Base-by-base conservation (phyloP, 2,797 vertebrate species). In the Argentina silus region DNA sequence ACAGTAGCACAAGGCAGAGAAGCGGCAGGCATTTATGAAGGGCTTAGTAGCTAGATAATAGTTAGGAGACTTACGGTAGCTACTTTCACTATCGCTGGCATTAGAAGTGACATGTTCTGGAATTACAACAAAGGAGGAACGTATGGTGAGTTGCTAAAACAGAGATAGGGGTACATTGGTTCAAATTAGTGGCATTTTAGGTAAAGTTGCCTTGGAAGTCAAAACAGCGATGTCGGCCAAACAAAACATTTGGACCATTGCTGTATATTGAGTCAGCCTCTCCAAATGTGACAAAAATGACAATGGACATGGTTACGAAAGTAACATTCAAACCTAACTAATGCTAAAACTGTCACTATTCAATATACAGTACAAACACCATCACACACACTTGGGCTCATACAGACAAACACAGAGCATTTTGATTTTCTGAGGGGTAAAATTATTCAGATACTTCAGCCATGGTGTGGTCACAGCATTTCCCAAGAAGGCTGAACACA, bases 61-160 rank as follows among this genome's bases (percentile, higher is more conserved):
- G 72, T n/a, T 43, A 56, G 61, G 62, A 88, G 79, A 98, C 97
- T 98, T 96, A 98, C 97, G 97, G 96, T 96, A 97, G 93, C 97
- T 98, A 93, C 97, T 98, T 90, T 98, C 97, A 85, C 97, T 98
- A 93, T 98, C 97, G 88, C 97, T 98, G 96, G 97, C 97, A 82
- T 98, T 98, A 87, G 97, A 98, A 69, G 98, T 99, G 91, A 98
- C 94, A 73, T 99, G 97, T 92, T 98, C 98, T 99, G 96, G 90
- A 92, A 96, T 88, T 88, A 93, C 87, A 96, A 95, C 90, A 95
- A 82, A 93, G 90, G 83, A 56, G 88, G 90, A 89, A 94, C 80
- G 95, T 83, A 85, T 6, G 79, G 86, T 93, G 86, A 95, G 92
- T 80, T 91, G 7, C 80, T 69, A 76, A 44, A 61, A 91, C 47